These are phyloP conservation scores for Harpia harpyja DNA, from an alignment of 2,797 vertebrate genomes.

Conservation along the genomic window DNA sequence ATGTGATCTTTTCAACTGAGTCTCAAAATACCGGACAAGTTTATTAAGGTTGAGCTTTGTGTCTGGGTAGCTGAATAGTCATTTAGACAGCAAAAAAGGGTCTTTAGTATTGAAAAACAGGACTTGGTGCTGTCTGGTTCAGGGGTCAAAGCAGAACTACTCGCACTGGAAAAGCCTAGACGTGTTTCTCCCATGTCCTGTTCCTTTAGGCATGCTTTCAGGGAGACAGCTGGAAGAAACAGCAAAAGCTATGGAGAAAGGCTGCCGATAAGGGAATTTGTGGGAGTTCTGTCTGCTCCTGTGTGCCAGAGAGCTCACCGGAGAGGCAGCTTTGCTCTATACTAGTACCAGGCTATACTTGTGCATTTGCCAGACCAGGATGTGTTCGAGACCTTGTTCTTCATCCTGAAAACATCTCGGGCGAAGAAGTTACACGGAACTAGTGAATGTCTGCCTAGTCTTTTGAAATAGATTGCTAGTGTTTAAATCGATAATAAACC, in stretches of 20 bases:
- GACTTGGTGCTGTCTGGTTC: background rate
- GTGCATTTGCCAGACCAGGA: background rate
- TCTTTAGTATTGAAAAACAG: background rate
- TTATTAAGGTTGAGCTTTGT: background rate
- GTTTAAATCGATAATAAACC: background rate
- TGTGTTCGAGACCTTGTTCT: background rate
- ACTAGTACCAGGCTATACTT: background rate
- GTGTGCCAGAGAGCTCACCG: fast-evolving
- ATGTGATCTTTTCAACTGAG: background rate
- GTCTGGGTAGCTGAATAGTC: background rate
- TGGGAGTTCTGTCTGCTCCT: background rate
- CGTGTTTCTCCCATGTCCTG: background rate
- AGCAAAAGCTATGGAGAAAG: background rate
- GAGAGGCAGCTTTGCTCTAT: background rate
- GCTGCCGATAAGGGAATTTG: background rate
- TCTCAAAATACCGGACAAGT: background rate
- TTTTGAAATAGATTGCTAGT: background rate
- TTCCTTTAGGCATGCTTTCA: background rate
- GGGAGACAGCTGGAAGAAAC: background rate
- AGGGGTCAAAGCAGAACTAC: too few relatives aligned
- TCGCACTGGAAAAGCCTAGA: background rate
- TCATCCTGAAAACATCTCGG: background rate
- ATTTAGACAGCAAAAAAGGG: background rate
- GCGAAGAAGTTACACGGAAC: fast-evolving
- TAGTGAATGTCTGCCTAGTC: background rate